Percentiles rank a stretch among this genome's conserved stretches.
These are phyloP conservation scores for Corvus cornix DNA, from an alignment of 2,113 vertebrate genomes.

Conservation along the genomic window DNA sequence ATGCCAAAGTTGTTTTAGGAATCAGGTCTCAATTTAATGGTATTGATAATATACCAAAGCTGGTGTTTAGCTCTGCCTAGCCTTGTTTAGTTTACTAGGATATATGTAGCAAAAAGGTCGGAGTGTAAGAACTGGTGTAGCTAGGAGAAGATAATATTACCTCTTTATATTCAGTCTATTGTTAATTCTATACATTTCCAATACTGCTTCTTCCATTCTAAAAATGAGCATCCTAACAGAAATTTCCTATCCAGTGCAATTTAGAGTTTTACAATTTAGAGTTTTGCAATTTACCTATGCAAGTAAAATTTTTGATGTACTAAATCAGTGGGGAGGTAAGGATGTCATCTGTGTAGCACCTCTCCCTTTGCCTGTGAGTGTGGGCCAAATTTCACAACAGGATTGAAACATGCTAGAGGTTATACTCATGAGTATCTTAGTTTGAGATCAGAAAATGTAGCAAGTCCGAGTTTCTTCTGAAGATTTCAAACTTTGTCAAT, in stretches of 20 bases:
- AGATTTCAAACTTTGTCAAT: neutral
- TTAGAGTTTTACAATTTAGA: too few relatives aligned
- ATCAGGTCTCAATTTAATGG: neutral
- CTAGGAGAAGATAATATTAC: neutral
- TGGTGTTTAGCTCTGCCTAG: neutral
- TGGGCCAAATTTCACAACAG: neutral
- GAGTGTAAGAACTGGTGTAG: neutral
- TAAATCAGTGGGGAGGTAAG: neutral
- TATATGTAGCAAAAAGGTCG: neutral
- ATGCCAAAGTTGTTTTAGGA: neutral
- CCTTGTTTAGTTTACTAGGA: neutral
- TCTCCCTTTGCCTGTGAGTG: neutral
- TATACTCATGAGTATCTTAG: neutral
- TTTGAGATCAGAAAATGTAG: neutral
- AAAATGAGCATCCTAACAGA: neutral
- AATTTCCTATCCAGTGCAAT: neutral
- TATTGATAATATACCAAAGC: neutral
- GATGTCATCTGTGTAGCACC: neutral
- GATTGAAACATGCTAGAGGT: neutral
- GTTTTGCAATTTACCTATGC: too few relatives aligned
- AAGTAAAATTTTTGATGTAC: neutral
- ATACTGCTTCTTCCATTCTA: neutral
- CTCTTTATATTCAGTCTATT: neutral
- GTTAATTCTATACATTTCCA: neutral
- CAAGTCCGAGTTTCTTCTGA: neutral